Conservation (phyloP, 2,888 invertebrate genomes). For the Atrina japonica region DNA sequence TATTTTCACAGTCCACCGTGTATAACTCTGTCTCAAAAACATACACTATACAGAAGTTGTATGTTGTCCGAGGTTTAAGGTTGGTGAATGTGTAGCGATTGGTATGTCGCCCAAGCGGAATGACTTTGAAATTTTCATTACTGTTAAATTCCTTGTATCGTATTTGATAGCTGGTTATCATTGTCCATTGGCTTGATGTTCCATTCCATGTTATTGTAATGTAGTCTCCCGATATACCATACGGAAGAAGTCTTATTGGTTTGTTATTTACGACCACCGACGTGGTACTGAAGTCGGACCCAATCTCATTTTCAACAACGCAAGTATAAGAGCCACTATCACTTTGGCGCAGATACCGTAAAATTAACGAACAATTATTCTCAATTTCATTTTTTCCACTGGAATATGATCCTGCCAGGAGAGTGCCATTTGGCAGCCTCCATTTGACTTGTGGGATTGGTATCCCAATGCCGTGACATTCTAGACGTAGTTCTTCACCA, state of each 20-base stretch:
- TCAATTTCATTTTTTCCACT: slow-evolving; percentile 50
- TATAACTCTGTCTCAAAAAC: slow-evolving; percentile 61
- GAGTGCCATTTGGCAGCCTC: slow-evolving; percentile 79
- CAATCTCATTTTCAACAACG: slow-evolving; percentile 77
- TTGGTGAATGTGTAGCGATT: slow-evolving; percentile 80
- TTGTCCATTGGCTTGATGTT: slow-evolving; percentile 60
- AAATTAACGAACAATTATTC: slow-evolving; percentile 51
- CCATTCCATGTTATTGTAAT: slow-evolving; percentile 81
- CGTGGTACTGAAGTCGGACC: slow-evolving; percentile 71
- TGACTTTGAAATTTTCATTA: slow-evolving; percentile 46
- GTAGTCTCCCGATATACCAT: slow-evolving; percentile 76
- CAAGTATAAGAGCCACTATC: slow-evolving; percentile 81
- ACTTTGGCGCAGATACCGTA: slow-evolving; percentile 52
- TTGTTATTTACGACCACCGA: slow-evolving; percentile 78
- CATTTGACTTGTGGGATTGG: slow-evolving; percentile 80
- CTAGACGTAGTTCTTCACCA: slow-evolving; percentile 77
- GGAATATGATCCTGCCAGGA: slow-evolving; percentile 66
- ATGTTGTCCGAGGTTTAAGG: slow-evolving; percentile 79
- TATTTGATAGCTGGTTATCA: slow-evolving; percentile 69
- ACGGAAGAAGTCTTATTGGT: slow-evolving; percentile 78
- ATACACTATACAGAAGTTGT: slow-evolving; percentile 81
- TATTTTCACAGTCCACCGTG: slow-evolving; percentile 67
- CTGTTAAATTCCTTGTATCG: slow-evolving; percentile 52
- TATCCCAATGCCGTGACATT: slow-evolving; percentile 81
- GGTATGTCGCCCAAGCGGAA: slow-evolving; percentile 67